Base-by-base conservation (phyloP, 2,888 invertebrate genomes). In the Acanthosepion esculentum region DNA sequence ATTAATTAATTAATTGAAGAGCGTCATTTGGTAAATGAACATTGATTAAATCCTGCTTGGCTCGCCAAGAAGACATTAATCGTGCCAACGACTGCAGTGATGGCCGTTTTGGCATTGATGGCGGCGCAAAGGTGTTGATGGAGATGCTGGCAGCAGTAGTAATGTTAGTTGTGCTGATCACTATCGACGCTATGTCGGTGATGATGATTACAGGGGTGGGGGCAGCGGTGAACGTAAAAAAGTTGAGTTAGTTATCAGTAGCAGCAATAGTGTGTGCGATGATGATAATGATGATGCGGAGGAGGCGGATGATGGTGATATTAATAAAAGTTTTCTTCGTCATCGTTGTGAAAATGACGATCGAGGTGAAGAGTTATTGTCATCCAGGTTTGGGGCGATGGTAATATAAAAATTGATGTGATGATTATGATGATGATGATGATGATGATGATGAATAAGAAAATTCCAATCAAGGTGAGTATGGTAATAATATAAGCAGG, bases 11-110 rank as follows among this genome's bases (percentile, higher is more conserved):
- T 78, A 78, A 78, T 78, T 78, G 78, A n/a, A 78, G n/a, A 78
- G 78, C 78, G n/a, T 78, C 78, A 78, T 78, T 78, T 78, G 78
- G 78, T 78, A 78, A 78, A 78, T 78, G 78, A 78, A 78, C n/a
- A 78, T 78, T 78, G 78, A 78, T 78, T 78, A 78, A 78, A 78
- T 78, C 78, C 78, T n/a, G 78, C 5, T 15, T 2, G 78, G 78
- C 78, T 78, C 78, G 78, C 78, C 78, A 78, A 78, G 78, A 78
- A 78, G 78, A 78, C 78, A 78, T 78, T 78, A 78, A 78, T 78
- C n/a, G 78, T 78, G 78, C 78, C 78, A 78, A n/a, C n/a, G 78
- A 78, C 78, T 15, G n/a, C 15, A 10, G 78, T 12, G n/a, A n/a
- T 33, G n/a, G 78, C 33, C 15, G n/a, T 12, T n/a, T 1, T 78